Evolutionary conservation across 2,797 vertebrate genomes (phyloP), one percentile per base, ranked within the genome.

Genomic region (Limosa lapponica): DNA sequence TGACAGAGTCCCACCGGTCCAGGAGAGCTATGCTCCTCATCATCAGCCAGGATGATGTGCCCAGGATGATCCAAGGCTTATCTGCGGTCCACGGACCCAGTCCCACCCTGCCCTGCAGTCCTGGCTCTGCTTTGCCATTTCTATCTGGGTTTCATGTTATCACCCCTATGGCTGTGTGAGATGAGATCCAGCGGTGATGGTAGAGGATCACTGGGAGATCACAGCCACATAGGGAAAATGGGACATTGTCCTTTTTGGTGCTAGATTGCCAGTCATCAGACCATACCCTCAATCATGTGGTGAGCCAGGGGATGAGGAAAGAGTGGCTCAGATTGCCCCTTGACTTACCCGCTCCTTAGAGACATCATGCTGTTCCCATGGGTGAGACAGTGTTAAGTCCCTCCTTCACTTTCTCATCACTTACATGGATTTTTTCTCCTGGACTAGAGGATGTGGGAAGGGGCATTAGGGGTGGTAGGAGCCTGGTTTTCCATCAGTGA

Each of bases 201-300:
- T 2, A 46, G 13, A 41, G 55, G 36, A 80, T 17, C 22, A 32
- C 30, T 7, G 43, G n/a, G 73, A 62, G 11, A 12, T 81, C 22
- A 28, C 34, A 80, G n/a, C 1, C 61, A 25, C 67, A 3, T 0
- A 0, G 5, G 22, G 41, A 71, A 83, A 86, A 59, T 1, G 8
- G 34, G 32, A 3, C 49, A 5, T 3, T 13, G 10, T 5, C 28
- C 10, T 24, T 66, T 39, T 14, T 44, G 48, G 23, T 16, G 41
- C 11, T 62, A 69, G 18, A 25, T n/a, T 36, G 28, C 4, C 4
- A 1, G 18, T 2, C 14, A 3, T 34, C 59, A 87, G 55, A 57
- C 25, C n/a, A 39, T 3, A 2, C 9, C 14, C 7, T 49, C 4
- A 7, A 3, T n/a, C 57, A 10, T 2, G 0, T 23, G 23, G 16